phyloP scores from a whole-genome alignment of 2,888 invertebrate species.

The Macrosoma leucophasiata region DNA sequence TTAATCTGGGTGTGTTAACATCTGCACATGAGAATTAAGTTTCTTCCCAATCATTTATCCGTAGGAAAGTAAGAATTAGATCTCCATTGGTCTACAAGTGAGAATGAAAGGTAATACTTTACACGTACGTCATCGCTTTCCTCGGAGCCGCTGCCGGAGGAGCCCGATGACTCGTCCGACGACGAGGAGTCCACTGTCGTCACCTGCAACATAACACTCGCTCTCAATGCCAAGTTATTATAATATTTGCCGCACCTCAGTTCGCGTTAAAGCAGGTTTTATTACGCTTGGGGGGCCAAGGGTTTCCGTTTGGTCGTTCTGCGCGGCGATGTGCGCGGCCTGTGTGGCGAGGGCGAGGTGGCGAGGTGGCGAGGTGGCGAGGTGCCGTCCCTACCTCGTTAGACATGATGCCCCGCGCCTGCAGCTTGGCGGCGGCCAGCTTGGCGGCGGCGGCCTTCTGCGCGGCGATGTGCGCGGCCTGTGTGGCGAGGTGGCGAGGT shows the following conservation, averaged over 20 bases:
- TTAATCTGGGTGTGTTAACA: too few relatives aligned
- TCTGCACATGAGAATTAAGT: too few relatives aligned
- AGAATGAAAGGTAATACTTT: conserved; percentile 1
- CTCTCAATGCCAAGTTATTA: too few relatives aligned
- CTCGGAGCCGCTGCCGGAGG: conserved; percentile 62
- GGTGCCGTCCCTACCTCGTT: conserved; percentile 32
- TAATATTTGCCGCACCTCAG: too few relatives aligned
- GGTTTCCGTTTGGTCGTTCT: background rate
- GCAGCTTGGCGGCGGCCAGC: conserved; percentile 50
- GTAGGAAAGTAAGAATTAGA: too few relatives aligned
- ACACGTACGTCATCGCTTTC: conserved; percentile 59
- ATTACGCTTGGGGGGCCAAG: too few relatives aligned
- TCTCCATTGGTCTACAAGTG: background rate
- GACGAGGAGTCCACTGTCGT: conserved; percentile 71
- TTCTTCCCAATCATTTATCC: too few relatives aligned
- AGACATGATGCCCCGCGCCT: conserved; percentile 37
- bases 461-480: conserved; percentile 64
- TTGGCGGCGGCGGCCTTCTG: conserved; percentile 67
- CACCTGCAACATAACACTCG: too few relatives aligned
- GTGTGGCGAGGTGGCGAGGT: conserved; percentile 48
- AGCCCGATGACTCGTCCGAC: conserved; percentile 61
- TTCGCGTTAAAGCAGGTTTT: too few relatives aligned
- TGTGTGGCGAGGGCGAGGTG: too few relatives aligned
- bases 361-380: background rate
- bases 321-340: background rate